Evolutionary conservation across 2,797 vertebrate species (phyloP).

Genomic region (Euphonia xanthogaster): DNA sequence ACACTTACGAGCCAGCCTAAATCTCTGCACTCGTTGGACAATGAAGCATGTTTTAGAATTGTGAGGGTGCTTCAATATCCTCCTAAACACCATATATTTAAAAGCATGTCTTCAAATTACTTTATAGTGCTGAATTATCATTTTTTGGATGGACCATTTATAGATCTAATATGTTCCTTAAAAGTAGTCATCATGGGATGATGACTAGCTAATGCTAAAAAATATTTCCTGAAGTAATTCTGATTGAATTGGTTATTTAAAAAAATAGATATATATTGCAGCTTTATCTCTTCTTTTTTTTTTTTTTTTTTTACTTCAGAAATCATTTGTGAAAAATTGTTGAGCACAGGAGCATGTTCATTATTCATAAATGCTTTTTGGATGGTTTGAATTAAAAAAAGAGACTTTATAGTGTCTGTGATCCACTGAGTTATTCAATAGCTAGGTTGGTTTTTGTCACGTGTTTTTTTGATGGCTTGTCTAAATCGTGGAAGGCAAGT

Average conservation of each 20-base stretch:
- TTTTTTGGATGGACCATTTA: conserved; percentile 24
- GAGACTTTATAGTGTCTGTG: not conserved
- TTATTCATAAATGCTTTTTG: not conserved
- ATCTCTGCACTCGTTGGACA: not conserved
- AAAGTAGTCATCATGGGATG: not conserved
- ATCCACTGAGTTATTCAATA: not conserved
- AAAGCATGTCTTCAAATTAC: conserved; percentile 16
- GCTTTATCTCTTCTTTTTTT: not conserved
- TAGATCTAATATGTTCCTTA: not conserved
- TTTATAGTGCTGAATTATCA: conserved; percentile 11
- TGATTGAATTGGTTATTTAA: not conserved
- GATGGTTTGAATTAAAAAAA: not conserved
- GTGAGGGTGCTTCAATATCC: not conserved
- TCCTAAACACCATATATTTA: conserved; percentile 27
- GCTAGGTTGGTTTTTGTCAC: not conserved
- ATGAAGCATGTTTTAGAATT: not conserved
- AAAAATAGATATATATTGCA: not conserved
- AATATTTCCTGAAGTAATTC: conserved; percentile 1
- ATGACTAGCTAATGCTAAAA: not conserved
- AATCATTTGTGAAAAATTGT: not conserved
- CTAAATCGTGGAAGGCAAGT: not conserved
- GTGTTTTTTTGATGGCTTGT: not conserved
- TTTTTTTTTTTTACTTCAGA: not conserved
- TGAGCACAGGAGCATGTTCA: not conserved
- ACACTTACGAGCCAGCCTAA: conserved; percentile 10